Evolutionary conservation across 2,113 vertebrate genomes (phyloP).

Genomic region (Rhodinocichla rosea): DNA sequence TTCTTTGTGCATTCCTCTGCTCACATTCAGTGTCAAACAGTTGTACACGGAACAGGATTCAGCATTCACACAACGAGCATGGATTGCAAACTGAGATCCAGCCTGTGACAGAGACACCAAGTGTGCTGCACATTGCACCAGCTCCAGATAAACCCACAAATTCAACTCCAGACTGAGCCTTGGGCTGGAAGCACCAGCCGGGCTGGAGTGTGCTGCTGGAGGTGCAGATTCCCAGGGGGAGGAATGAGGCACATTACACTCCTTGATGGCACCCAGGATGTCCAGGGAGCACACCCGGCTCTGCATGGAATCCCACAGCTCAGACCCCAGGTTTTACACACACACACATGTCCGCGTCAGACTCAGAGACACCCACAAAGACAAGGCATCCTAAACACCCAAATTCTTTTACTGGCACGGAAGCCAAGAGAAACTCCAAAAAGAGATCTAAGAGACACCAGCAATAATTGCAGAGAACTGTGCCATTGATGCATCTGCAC

Average conservation of each 20-base stretch:
- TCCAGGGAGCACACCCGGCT: background rate
- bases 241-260: background rate
- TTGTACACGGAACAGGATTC: background rate
- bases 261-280: background rate
- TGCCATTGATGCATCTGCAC: background rate
- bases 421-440: background rate
- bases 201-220: background rate
- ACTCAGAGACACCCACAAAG: background rate
- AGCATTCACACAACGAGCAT: background rate
- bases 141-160: background rate
- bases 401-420: rapidly evolving
- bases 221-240: background rate
- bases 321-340: background rate
- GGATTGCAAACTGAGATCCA: background rate
- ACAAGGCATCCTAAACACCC: background rate
- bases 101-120: background rate
- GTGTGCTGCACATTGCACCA: background rate
- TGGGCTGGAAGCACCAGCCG: background rate
- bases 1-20: background rate
- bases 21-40: background rate
- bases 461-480: background rate
- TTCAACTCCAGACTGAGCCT: background rate
- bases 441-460: background rate
- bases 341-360: rapidly evolving
- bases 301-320: background rate